Evolutionary conservation across 2,797 vertebrate species (phyloP).

Genomic region (Lutjanus argentimaculatus): DNA sequence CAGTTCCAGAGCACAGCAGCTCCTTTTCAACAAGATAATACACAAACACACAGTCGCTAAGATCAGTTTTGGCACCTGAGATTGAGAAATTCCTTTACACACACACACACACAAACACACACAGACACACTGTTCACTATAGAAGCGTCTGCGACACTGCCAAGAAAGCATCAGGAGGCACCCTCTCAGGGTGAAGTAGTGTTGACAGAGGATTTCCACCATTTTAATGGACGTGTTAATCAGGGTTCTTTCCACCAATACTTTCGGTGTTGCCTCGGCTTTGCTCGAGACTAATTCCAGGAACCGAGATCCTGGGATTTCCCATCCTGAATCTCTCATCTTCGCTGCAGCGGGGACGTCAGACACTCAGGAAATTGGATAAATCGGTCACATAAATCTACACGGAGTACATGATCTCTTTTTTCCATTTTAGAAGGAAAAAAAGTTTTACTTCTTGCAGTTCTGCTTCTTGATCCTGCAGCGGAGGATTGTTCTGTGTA

Average conservation of each 20-base stretch:
- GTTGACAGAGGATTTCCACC: constrained; percentile 39
- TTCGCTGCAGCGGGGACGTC: not conserved
- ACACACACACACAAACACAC: constrained; percentile 15
- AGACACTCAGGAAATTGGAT: constrained; percentile 10
- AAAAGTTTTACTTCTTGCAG: not conserved
- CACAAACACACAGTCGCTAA: constrained; percentile 46
- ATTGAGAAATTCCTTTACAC: constrained; percentile 42
- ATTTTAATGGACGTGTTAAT: constrained; percentile 35
- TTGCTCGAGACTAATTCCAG: constrained; percentile 37
- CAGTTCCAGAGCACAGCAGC: constrained; percentile 56
- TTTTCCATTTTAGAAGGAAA: not conserved
- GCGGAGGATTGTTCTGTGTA: not conserved
- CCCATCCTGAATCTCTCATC: constrained; percentile 19
- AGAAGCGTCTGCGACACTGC: not conserved
- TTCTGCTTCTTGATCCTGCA: not conserved
- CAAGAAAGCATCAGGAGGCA: constrained; percentile 28
- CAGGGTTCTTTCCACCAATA: constrained; percentile 36
- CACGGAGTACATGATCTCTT: not conserved
- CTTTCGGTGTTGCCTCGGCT: constrained; percentile 1
- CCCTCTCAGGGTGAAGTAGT: constrained; percentile 18
- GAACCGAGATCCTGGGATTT: constrained; percentile 43
- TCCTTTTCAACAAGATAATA: constrained; percentile 59
- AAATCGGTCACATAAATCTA: constrained; percentile 5
- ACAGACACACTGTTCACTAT: not conserved
- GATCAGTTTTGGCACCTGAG: constrained; percentile 48